Conservation (phyloP, 1,140 invertebrate genomes). For the Helicoverpa armigera region DNA sequence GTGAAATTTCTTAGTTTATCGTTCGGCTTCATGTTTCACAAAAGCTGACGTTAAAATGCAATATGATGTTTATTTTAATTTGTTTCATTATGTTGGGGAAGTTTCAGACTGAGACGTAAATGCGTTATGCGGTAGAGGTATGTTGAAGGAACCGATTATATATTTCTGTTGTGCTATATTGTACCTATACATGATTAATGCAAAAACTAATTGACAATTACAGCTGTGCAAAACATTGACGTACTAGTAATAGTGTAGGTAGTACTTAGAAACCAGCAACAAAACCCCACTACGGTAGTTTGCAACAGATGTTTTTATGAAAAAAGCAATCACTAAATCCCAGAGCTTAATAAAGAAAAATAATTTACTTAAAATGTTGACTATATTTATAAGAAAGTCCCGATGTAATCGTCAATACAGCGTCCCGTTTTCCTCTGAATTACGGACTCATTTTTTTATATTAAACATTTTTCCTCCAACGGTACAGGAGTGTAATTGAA, state of each 20-base stretch:
- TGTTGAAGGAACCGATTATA: no score
- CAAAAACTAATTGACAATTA: no score
- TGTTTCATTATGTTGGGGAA: not conserved
- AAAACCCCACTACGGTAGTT: not conserved
- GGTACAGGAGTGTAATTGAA: conserved; percentile 31
- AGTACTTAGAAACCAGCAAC: not conserved
- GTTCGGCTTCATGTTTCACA: conserved; percentile 4
- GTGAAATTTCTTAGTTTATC: conserved; percentile 23
- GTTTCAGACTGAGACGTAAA: not conserved
- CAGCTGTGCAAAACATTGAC: not conserved
- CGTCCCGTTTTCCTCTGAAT: conserved; percentile 34
- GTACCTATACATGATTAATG: no score
- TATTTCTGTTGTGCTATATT: no score
- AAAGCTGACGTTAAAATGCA: conserved; percentile 18
- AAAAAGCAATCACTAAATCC: conserved; percentile 11
- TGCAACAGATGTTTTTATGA: not conserved
- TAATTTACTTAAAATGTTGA: conserved; percentile 36
- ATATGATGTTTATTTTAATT: conserved; percentile 13
- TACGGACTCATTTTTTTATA: conserved; percentile 27
- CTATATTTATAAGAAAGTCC: conserved; percentile 28
- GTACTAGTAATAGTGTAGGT: not conserved
- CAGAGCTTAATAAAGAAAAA: conserved; percentile 9
- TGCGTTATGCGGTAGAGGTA: not conserved
- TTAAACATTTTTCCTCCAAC: conserved; percentile 28
- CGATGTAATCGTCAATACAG: conserved; percentile 37